These are phyloP conservation scores for Anolis apletophallus DNA, from an alignment of 2,797 vertebrate genomes.

Conservation along the genomic window DNA sequence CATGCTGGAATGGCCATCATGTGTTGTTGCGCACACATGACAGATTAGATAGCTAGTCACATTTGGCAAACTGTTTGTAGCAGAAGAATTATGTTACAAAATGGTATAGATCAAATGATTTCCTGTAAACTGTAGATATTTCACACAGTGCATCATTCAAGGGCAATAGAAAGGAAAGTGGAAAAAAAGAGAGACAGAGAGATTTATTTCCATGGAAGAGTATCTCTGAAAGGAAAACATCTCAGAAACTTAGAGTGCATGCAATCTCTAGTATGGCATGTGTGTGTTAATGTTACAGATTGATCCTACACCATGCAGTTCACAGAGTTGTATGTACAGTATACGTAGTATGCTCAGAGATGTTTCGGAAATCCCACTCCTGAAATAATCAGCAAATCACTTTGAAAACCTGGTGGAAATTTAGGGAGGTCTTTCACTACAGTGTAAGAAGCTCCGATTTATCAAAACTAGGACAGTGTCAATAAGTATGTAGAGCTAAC, in stretches of 20 bases:
- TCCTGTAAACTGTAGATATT: slow-evolving; percentile 4
- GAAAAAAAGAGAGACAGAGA: slow-evolving; percentile 26
- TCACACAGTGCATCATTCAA: slow-evolving; percentile 12
- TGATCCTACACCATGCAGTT: not conserved
- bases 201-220: not conserved
- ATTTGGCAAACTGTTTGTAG: slow-evolving; percentile 3
- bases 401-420: not conserved
- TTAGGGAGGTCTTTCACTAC: not conserved
- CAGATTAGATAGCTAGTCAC: slow-evolving; percentile 5
- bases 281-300: not conserved
- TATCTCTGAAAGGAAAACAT: not conserved
- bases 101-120: not conserved
- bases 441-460: not conserved
- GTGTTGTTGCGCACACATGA: slow-evolving; percentile 34
- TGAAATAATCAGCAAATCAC: not conserved
- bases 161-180: not conserved
- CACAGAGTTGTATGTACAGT: not conserved
- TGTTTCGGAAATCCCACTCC: not conserved
- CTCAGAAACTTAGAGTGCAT: not conserved
- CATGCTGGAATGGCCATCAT: slow-evolving; percentile 6
- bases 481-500: not conserved
- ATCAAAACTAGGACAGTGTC: not conserved
- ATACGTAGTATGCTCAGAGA: not conserved
- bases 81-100: slow-evolving; percentile 29
- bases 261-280: not conserved